phyloP scores from a whole-genome alignment of 2,888 invertebrate genomes.

The Cecidostiba fungosa region DNA sequence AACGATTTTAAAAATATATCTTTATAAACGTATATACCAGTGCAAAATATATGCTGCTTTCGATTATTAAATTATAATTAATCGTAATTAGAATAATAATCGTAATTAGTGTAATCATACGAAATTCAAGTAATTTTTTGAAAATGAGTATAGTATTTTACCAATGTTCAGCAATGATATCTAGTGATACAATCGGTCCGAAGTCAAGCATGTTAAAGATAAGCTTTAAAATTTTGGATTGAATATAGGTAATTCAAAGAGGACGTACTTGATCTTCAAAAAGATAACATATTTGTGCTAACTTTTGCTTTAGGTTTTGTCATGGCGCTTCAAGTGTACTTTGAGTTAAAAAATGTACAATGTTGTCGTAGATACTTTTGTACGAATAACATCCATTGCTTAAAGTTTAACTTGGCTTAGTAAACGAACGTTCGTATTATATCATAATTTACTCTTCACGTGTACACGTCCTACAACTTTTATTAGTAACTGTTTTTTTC shows the following conservation, averaged over 20 bases:
- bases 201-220: slow-evolving; percentile 50
- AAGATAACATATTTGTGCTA: slow-evolving; percentile 41
- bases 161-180: slow-evolving; percentile 39
- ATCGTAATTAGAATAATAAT: too few species aligned
- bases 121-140: neutral
- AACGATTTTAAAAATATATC: neutral
- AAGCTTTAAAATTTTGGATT: slow-evolving; percentile 17
- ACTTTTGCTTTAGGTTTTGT: slow-evolving; percentile 28
- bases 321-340: slow-evolving; percentile 39
- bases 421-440: slow-evolving; percentile 45
- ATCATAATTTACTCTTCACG: slow-evolving; percentile 60
- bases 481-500: slow-evolving; percentile 71
- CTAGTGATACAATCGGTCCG: slow-evolving; percentile 47
- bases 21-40: neutral
- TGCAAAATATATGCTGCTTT: slow-evolving; percentile 9
- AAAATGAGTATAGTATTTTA: neutral
- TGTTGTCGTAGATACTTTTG: slow-evolving; percentile 72
- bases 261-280: slow-evolving; percentile 34
- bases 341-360: slow-evolving; percentile 78
- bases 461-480: slow-evolving; percentile 64
- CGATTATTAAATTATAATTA: neutral
- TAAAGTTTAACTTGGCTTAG: slow-evolving; percentile 69
- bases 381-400: slow-evolving; percentile 78
- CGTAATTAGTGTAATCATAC: too few species aligned
- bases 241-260: slow-evolving; percentile 31